phyloP scores from a whole-genome alignment of 2,888 invertebrate genomes.

The Taphrorychus bicolor region DNA sequence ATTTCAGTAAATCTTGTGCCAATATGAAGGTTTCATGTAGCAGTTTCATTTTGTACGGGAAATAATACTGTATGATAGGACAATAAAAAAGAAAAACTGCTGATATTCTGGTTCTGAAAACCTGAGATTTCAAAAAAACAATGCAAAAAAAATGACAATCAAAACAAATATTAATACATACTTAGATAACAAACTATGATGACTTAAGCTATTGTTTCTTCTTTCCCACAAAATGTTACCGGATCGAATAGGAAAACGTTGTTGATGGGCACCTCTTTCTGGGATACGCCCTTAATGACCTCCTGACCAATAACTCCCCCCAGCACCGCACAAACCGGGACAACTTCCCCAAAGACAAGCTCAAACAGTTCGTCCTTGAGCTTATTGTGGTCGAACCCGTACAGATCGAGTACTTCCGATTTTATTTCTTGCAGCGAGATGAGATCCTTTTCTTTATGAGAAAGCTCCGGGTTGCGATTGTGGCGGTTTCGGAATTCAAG shows the following conservation, averaged over 20 bases:
- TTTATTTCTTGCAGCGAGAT: conserved; percentile 68
- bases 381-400: conserved; percentile 60
- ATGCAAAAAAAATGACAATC: too few relatives aligned
- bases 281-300: conserved; percentile 92
- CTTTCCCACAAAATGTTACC: conserved; percentile 76
- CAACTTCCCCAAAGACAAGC: conserved; percentile 77
- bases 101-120: too few relatives aligned
- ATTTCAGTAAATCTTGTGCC: too few relatives aligned
- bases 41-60: too few relatives aligned
- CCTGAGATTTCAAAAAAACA: too few relatives aligned
- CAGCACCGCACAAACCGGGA: conserved; percentile 89
- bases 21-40: too few relatives aligned
- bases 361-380: conserved; percentile 63
- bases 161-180: too few relatives aligned
- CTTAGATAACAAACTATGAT: too few relatives aligned
- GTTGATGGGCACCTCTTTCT: conserved; percentile 86
- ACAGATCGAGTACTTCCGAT: conserved; percentile 65
- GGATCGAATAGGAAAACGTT: conserved; percentile 94
- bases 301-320: conserved; percentile 96
- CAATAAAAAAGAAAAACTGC: too few relatives aligned
- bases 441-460: conserved; percentile 70
- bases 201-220: conserved; percentile 66
- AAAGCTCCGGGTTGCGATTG: conserved; percentile 73
- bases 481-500: conserved; percentile 77
- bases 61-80: too few relatives aligned